Base-by-base conservation (phyloP, 2,888 invertebrate genomes). In the Sericinus montela region DNA sequence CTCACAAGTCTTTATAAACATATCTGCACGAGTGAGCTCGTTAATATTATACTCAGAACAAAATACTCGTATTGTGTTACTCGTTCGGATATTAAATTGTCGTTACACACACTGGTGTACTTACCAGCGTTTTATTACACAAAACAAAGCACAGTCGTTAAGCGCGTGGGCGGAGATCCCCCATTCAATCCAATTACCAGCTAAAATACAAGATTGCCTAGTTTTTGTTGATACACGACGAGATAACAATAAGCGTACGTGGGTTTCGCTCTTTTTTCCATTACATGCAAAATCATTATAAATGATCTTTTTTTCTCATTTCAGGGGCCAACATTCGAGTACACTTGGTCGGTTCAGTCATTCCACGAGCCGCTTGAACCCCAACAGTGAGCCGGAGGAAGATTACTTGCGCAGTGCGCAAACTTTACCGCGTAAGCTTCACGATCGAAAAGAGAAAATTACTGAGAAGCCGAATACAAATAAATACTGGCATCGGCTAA, bases 261-360 rank as follows among this genome's bases (percentile, higher is more conserved):
- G 80, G 84, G 85, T 62, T 45, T 53, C 49, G 59, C 62, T 72
- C 60, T 62, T 75, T 67, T 67, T 59, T 60, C 53, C 58, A 63
- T 71, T 69, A 70, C 62, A 69, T 69, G 60, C 73, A 77, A 75
- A 70, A 61, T 60, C 58, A 66, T 60, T 59, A 61, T 59, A 59
- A 59, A 52, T 52, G 42, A 42, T 57, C 66, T 63, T 68, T 70
- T 74, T 77, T 87, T 45, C 10, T 54, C 34, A 48, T 82, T 92
- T 58, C 91, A 93, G 93, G 83, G 91, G 91, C 58, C 92, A 92
- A 71, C 92, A 91, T 72, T 91, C 92, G 63, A 94, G 93, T 63
- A 95, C 95, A 30, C 89, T 96, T 65, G 95, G 95, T 53, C 92
- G 95, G 58, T 93, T 94, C 84, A 95, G 95, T 89, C 95, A 95